Evolutionary conservation across 2,797 vertebrate species (phyloP).

Genomic region (Petrocephalus sullivani): DNA sequence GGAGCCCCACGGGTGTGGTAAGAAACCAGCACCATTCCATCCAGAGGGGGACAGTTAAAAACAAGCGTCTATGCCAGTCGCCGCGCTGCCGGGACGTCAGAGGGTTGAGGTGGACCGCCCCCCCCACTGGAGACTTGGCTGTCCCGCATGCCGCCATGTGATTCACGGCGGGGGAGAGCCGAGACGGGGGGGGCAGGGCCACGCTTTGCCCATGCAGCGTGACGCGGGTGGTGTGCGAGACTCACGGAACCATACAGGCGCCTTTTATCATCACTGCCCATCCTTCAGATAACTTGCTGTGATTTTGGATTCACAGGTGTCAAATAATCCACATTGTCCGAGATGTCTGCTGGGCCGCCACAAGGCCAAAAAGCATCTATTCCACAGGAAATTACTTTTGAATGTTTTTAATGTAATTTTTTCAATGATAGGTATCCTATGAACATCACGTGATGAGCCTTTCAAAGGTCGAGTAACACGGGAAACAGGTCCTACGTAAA

Average conservation of each 20-base stretch:
- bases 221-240: not conserved
- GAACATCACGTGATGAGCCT: not conserved
- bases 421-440: not conserved
- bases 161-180: not conserved
- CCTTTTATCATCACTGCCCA: not conserved
- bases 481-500: not conserved
- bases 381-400: not conserved
- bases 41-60: not conserved
- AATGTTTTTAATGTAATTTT: not conserved
- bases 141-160: not conserved
- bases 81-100: not conserved
- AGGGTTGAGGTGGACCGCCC: not conserved
- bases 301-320: not conserved
- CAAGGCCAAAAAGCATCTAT: not conserved
- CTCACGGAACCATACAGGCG: not conserved
- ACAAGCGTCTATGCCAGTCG: not conserved
- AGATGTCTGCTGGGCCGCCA: not conserved
- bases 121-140: not conserved
- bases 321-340: not conserved
- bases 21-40: not conserved
- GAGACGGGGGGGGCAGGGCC: not conserved
- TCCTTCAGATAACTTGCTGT: not conserved
- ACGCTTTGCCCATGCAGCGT: not conserved
- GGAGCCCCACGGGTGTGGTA: not conserved
- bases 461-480: not conserved